Base-by-base conservation (phyloP, 2,113 vertebrate species). In the Dunckerocampus dactyliophorus region DNA sequence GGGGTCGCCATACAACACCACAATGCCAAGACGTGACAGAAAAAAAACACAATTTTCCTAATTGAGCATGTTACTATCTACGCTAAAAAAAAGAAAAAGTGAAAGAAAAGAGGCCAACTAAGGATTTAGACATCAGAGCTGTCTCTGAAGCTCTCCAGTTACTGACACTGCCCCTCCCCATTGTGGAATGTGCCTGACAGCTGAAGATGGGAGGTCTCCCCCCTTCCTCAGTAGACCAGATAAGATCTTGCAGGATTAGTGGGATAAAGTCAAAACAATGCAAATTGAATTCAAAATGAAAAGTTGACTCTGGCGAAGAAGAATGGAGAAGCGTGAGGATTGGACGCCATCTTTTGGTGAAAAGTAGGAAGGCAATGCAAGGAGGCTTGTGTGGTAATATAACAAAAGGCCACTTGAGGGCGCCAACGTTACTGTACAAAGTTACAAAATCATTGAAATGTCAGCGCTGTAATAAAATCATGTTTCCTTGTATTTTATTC, bases 51-150 rank as follows among this genome's bases (percentile, higher is more conserved):
- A 34, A 34, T 34, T 34, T 1, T 1, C 31, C 4, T 34, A 4
- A 34, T 8, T 8, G 31, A 34, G 31, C 31, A 34, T 5, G 31
- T 34, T 34, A 7, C 7, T 4, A 2, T 13, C n/a, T n/a, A n/a
- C n/a, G 0, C 2, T 2, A 43, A 13, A 4, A 42, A 42, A 12
- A 42, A 42, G 7, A 43, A 3, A 3, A 43, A 43, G 13, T 20
- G 6, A 54, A 46, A 12, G 10, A 2, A 66, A 10, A 34, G 5
- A 59, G 49, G 47, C 61, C 20, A 34, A 65, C 39, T 63, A 76
- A 81, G 72, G 64, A 82, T 82, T 74, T 72, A 80, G 76, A 80
- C 77, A 76, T 87, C 63, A 85, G 74, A 74, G 73, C 51, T 58
- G 45, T 58, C 69, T 74, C 39, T 60, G 65, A 6, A 10, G 57